These are phyloP conservation scores for Heteromormyrus szaboi DNA, from an alignment of 2,797 vertebrate species.

Conservation along the genomic window DNA sequence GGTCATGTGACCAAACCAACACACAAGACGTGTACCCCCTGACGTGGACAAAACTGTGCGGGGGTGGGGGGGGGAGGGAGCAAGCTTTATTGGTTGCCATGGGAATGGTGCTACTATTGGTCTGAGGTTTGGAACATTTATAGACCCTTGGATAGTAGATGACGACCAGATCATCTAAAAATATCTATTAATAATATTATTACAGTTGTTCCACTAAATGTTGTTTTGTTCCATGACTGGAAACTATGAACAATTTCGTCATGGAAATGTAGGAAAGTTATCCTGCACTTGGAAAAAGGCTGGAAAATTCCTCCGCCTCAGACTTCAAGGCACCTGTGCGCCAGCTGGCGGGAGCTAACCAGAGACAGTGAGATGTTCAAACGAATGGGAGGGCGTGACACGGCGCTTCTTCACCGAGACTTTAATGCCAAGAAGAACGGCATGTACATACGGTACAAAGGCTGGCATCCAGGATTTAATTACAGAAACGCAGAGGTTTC, in stretches of 20 bases:
- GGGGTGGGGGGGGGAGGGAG: neutral
- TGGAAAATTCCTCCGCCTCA: neutral
- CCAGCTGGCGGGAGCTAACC: neutral
- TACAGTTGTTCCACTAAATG: neutral
- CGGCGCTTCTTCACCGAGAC: neutral
- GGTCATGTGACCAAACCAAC: neutral
- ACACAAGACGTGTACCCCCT: neutral
- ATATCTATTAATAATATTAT: neutral
- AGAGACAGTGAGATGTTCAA: neutral
- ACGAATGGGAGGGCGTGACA: neutral
- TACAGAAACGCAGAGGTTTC: neutral
- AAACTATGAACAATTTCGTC: neutral
- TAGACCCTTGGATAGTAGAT: neutral
- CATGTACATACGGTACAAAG: neutral
- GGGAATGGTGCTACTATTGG: neutral
- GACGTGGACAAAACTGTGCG: neutral
- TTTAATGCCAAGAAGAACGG: neutral
- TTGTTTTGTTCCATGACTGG: neutral
- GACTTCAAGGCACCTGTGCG: neutral
- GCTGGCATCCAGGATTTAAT: neutral
- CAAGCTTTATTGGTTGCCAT: neutral
- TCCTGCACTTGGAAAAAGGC: neutral
- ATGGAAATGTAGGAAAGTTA: neutral
- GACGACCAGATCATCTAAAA: neutral
- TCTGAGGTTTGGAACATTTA: neutral